Percentiles rank a stretch among this genome's conserved stretches.
Conservation (phyloP, 2,888 invertebrate species). For the Tetranychus truncatus region DNA sequence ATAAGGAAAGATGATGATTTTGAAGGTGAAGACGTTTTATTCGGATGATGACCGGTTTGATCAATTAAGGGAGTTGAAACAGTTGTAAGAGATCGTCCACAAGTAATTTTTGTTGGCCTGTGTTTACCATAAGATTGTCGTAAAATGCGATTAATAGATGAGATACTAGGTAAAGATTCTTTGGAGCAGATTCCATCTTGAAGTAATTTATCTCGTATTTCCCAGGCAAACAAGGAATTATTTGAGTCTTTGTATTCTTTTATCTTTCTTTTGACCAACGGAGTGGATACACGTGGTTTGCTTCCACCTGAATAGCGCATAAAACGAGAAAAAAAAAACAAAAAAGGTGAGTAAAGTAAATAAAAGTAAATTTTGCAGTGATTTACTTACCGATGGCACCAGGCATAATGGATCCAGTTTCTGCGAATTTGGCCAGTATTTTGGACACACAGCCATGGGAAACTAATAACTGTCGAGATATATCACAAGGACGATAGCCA, state of each 20-base stretch:
- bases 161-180: slow-evolving; percentile 29
- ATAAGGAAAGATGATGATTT: neutral
- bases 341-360: neutral
- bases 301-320: slow-evolving; percentile 26
- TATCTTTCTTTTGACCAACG: slow-evolving; percentile 28
- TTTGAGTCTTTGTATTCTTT: slow-evolving; percentile 28
- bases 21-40: neutral
- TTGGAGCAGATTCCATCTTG: slow-evolving; percentile 28
- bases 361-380: neutral
- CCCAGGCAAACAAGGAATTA: slow-evolving; percentile 29
- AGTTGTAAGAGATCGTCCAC: neutral
- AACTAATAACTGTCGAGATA: slow-evolving; percentile 28
- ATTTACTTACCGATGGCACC: slow-evolving; percentile 28
- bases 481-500: slow-evolving; percentile 29
- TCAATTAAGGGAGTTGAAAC: neutral
- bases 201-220: slow-evolving; percentile 28
- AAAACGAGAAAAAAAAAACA: neutral
- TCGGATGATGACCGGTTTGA: neutral
- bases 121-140: slow-evolving; percentile 20
- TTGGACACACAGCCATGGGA: slow-evolving; percentile 29
- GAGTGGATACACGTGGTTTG: slow-evolving; percentile 30
- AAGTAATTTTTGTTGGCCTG: neutral
- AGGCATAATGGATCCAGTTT: slow-evolving; percentile 29
- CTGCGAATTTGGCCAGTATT: slow-evolving; percentile 28
- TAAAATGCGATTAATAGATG: slow-evolving; percentile 29